phyloP scores from a whole-genome alignment of 1,140 invertebrate genomes.

The Dryas iulia region DNA sequence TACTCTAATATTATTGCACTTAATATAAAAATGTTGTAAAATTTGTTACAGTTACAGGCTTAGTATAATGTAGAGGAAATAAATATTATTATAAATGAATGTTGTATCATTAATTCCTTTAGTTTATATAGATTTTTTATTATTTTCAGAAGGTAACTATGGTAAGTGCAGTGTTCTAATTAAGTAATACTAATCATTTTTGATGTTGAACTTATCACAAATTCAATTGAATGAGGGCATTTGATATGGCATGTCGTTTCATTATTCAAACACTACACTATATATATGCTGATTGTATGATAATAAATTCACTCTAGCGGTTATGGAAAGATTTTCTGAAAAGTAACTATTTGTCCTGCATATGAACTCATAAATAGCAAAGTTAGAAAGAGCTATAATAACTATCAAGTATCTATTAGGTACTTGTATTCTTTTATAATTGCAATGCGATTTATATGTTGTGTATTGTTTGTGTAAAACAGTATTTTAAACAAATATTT shows the following conservation, averaged over 20 bases:
- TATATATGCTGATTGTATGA: slow-evolving; percentile 44
- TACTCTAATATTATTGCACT: no score
- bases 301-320: slow-evolving; percentile 35
- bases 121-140: slow-evolving; percentile 20
- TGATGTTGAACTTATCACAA: slow-evolving; percentile 15
- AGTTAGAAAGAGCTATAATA: no score
- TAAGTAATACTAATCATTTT: background rate
- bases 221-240: slow-evolving; percentile 31
- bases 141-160: slow-evolving; percentile 20
- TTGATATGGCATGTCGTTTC: slow-evolving; percentile 33
- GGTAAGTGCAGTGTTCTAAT: slow-evolving; percentile 24
- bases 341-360: background rate
- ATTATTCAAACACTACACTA: slow-evolving; percentile 10
- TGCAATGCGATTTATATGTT: background rate
- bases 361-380: background rate
- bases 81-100: slow-evolving; percentile 47
- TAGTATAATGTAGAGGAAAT: slow-evolving; percentile 33
- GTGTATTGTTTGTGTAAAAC: background rate
- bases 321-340: background rate
- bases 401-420: no score
- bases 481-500: slow-evolving; percentile 5
- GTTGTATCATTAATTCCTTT: slow-evolving; percentile 63
- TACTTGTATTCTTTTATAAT: background rate
- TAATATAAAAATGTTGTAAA: no score
- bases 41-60: background rate